Base-by-base conservation (phyloP, 2,888 invertebrate genomes). In the Galerucella pusilla region DNA sequence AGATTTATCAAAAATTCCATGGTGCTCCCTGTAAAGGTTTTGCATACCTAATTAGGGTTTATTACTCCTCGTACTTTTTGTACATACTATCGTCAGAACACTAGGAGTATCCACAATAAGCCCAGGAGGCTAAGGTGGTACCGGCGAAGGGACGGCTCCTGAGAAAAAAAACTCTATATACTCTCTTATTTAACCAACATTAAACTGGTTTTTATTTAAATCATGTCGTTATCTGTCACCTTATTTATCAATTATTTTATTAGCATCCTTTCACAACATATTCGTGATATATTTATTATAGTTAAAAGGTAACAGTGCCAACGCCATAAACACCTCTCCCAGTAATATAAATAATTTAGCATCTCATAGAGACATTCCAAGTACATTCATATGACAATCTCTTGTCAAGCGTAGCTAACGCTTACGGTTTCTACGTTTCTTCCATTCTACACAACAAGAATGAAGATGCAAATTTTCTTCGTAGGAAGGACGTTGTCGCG, bases 401-500 rank as follows among this genome's bases (percentile, higher is more conserved):
- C 45, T 45, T 71, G 71, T 57, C 63, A 60, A 67, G 69, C 57
- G 69, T 65, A 54, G 65, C 71, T 63, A 71, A 75, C 46, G 54
- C 61, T 68, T 75, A 75, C 71, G 71, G 74, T 71, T 74, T 61
- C 61, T 71, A 61, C 69, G 42, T 71, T 74, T 57, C 54, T 72
- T 61, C 28, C 35, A 61, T 61, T 61, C 61, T 61, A 35, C 61
- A 28, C 28, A 35, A 25, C 14, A 61, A 61, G 35, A 66, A 59
- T 25, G 72, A 72, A 72, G 61, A 72, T 72, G 72, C 72, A 67
- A 67, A 72, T 72, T 72, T 72, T 72, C 61, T 35, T 61, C 66
- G 75, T 75, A 73, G 75, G 75, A 73, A 64, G 75, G 73, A 66
- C 70, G 63, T 66, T 65, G 64, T 65, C 64, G 16, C 63, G 45